Evolutionary conservation across 1,140 invertebrate genomes (phyloP), one percentile per base, ranked within the genome.

Genomic region (Temnothorax curvispinosus): DNA sequence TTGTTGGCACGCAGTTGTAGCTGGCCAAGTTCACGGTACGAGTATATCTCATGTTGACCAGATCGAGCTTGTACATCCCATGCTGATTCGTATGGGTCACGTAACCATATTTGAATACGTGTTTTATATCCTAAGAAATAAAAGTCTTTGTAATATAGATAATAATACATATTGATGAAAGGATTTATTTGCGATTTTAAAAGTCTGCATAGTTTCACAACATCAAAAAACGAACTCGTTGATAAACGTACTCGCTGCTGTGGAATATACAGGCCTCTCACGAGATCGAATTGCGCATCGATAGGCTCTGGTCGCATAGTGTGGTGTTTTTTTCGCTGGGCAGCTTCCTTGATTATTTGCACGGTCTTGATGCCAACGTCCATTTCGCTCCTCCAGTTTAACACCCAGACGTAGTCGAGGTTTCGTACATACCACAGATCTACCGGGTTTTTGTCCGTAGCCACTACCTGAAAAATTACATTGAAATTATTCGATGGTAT

Each of bases 251-350:
- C 96, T 94, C 96, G 96, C 41, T 93, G 91, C 11, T 96, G 96
- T 2, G 97, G 97, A 67, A 98, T 96, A 93, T 97, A 98, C 41
- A 98, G 94, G 82, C 97, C 96, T 86, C 96, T 95, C 21, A 98
- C 97, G 74, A 97, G 95, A 95, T 98, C 97, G 94, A 98, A 98
- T 92, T 97, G 97, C 7, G 97, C 97, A 91, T 98, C 97, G 47
- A 98, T 97, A 3, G 97, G 97, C 92, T 98, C 97, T 0, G 97
- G 97, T 92, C 98, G 97, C 1, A 98, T 97, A 0, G 97, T 97
- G 91, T 97, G 97, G 92, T 98, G 97, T 93, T 97, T 97, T 86
- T 96, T 96, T 93, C 97, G 97, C 92, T 98, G 96, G 18, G 96
- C 96, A 58, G 97, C 97, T 93, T 98, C 97, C 38, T 97, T 94